phyloP scores from a whole-genome alignment of 2,888 invertebrate genomes.

The Hedychridium roseum region DNA sequence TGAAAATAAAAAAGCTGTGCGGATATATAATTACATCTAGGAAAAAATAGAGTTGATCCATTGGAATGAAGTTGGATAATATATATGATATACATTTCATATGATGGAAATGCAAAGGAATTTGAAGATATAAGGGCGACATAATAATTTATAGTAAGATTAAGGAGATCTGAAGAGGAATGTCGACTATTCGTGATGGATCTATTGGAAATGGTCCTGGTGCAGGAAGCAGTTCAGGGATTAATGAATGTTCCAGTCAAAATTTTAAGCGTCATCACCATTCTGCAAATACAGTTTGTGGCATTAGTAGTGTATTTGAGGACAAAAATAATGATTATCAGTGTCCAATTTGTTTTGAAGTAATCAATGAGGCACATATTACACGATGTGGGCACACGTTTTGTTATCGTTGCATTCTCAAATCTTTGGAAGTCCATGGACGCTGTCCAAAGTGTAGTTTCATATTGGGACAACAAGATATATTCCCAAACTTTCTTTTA shows the following conservation, averaged over 20 bases:
- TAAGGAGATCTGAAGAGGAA: conserved; percentile 15
- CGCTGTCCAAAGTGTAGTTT: conserved; percentile 87
- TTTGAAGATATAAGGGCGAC: no score
- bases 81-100: no score
- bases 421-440: conserved; percentile 71
- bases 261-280: conserved; percentile 65
- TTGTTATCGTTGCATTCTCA: conserved; percentile 82
- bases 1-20: conserved; percentile 29
- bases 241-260: conserved; percentile 49
- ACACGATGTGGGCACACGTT: conserved; percentile 93
- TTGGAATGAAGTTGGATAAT: no score
- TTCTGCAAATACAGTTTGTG: conserved; percentile 66
- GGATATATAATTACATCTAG: no score
- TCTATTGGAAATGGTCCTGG: conserved; percentile 39
- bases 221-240: conserved; percentile 36
- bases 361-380: conserved; percentile 89
- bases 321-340: conserved; percentile 74
- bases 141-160: no score
- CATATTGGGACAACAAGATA: conserved; percentile 73
- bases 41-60: no score
- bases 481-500: conserved; percentile 87
- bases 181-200: conserved; percentile 42
- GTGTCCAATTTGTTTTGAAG: conserved; percentile 88
- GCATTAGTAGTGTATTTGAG: conserved; percentile 72
- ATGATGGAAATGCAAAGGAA: no score